Evolutionary conservation across 2,113 vertebrate genomes (phyloP).

Genomic region (Strigops habroptila): DNA sequence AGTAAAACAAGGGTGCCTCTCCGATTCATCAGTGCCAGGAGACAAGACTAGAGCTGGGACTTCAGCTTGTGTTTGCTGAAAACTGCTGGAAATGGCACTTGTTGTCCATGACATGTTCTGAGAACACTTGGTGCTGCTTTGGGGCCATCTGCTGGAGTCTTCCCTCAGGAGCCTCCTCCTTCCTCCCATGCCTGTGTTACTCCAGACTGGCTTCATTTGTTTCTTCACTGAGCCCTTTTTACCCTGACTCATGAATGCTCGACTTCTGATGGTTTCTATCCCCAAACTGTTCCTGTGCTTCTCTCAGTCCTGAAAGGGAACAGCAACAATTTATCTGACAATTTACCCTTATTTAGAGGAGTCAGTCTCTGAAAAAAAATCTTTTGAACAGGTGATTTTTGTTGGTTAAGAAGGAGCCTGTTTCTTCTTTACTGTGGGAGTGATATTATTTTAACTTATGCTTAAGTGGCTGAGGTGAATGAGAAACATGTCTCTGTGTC

Average conservation of each 20-base stretch:
- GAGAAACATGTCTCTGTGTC: not conserved
- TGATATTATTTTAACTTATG: not conserved
- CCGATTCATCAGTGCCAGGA: not conserved
- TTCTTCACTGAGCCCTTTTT: not conserved
- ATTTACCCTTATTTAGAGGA: not conserved
- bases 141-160: slow-evolving; percentile 53
- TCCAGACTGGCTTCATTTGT: not conserved
- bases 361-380: not conserved
- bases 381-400: not conserved
- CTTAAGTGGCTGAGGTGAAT: not conserved
- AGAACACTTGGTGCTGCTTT: not conserved
- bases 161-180: fast-evolving
- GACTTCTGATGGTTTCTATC: not conserved
- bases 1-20: not conserved
- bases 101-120: not conserved
- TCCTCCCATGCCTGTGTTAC: not conserved
- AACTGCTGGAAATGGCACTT: not conserved
- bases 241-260: fast-evolving
- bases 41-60: not conserved
- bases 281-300: not conserved
- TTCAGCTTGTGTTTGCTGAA: not conserved
- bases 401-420: not conserved
- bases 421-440: not conserved
- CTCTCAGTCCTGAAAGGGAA: not conserved
- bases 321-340: not conserved